These are phyloP conservation scores for Kuschelorhynchus macadamiae DNA, from an alignment of 2,888 invertebrate species.

Conservation along the genomic window DNA sequence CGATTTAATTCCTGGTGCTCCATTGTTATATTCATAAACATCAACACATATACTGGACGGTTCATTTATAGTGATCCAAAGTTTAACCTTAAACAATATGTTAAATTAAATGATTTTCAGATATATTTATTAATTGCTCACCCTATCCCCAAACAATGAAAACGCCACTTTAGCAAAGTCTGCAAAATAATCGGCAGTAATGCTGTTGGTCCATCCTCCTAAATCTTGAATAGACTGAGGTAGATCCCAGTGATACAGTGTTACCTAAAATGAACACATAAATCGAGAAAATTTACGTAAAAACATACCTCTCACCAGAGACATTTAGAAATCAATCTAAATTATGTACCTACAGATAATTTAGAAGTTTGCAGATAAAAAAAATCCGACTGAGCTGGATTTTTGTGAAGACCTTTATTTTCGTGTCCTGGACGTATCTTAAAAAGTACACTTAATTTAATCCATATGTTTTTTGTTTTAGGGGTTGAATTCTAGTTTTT, in stretches of 20 bases:
- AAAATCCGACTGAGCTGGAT: too few species aligned
- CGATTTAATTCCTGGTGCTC: slow-evolving; percentile 70
- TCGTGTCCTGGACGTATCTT: too few species aligned
- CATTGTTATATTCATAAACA: slow-evolving; percentile 62
- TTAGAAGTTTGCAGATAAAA: too few species aligned
- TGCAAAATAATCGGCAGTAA: slow-evolving; percentile 77
- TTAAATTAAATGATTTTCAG: too few species aligned
- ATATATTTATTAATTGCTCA: too few species aligned
- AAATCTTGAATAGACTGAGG: slow-evolving; percentile 65
- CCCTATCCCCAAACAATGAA: slow-evolving; percentile 58
- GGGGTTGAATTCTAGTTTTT: too few species aligned
- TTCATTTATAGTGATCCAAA: slow-evolving; percentile 74
- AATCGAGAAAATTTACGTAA: slow-evolving; percentile 8
- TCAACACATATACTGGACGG: slow-evolving; percentile 63
- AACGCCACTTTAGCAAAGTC: slow-evolving; percentile 71
- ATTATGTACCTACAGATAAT: too few species aligned
- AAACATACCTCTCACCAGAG: slow-evolving; percentile 60
- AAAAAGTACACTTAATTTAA: too few species aligned
- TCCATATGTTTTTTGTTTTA: too few species aligned
- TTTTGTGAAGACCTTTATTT: too few species aligned
- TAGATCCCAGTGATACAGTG: slow-evolving; percentile 53
- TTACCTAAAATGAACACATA: slow-evolving; percentile 49
- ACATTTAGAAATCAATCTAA: too few species aligned
- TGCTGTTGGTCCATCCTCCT: slow-evolving; percentile 76
- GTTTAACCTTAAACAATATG: slow-evolving; percentile 61